Conservation (phyloP, 2,113 vertebrate genomes). For the Thomomys bottae region DNA sequence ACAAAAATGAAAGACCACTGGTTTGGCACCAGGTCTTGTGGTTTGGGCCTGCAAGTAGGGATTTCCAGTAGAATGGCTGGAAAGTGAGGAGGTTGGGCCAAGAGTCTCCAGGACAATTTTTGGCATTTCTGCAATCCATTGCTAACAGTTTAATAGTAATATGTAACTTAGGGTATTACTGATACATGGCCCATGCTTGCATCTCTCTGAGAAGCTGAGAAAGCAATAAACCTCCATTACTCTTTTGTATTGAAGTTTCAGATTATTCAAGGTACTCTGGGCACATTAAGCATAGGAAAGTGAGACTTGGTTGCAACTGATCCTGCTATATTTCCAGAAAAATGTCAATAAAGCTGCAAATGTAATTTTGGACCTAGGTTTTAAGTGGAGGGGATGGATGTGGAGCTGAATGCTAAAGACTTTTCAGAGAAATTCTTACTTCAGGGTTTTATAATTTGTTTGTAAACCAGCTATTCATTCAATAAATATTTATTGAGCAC, state of each 20-base stretch:
- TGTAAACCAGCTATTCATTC: conserved; percentile 58
- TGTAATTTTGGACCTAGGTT: conserved; percentile 63
- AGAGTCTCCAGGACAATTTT: not conserved
- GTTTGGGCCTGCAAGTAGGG: not conserved
- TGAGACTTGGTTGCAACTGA: conserved; percentile 11
- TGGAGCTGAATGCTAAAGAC: conserved; percentile 38
- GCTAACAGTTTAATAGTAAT: not conserved
- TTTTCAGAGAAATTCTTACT: conserved; percentile 57
- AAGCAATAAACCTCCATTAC: conserved; percentile 32
- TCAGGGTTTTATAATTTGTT: conserved; percentile 61
- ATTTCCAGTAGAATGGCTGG: not conserved
- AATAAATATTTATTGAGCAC: conserved; percentile 55
- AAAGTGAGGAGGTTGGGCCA: not conserved
- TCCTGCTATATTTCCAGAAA: conserved; percentile 55
- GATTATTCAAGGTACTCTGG: conserved; percentile 48
- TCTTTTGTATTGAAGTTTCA: conserved; percentile 52
- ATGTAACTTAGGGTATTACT: not conserved
- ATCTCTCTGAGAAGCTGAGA: conserved; percentile 36
- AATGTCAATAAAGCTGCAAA: conserved; percentile 64
- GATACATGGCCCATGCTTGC: not conserved
- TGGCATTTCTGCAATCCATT: not conserved
- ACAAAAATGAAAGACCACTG: not conserved
- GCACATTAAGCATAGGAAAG: conserved; percentile 34
- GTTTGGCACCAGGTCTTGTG: not conserved
- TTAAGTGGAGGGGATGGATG: conserved; percentile 45